Evolutionary conservation across 1,140 invertebrate genomes (phyloP).

Genomic region (Philotrypesis tridentata): DNA sequence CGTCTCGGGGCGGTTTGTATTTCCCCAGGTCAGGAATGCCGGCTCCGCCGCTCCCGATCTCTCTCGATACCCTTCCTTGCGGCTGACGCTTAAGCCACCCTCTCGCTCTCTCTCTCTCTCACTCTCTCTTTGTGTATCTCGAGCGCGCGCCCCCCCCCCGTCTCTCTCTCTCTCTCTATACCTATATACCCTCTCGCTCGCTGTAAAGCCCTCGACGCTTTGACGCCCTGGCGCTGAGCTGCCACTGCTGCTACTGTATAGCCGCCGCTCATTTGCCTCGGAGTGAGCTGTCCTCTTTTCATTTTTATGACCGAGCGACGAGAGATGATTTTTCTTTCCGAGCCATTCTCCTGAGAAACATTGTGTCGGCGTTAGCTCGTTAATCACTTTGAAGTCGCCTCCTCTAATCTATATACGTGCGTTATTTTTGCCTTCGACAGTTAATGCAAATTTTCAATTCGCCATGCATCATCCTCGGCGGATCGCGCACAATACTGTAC

Average conservation of each 20-base stretch:
- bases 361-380: too few species aligned
- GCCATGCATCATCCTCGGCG: too few species aligned
- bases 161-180: neutral
- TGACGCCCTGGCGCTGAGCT: neutral
- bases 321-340: neutral
- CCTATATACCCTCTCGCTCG: too few species aligned
- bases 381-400: too few species aligned
- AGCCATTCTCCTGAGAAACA: too few species aligned
- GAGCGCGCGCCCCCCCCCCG: neutral
- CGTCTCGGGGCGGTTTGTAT: conserved; percentile 39
- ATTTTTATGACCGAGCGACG: neutral
- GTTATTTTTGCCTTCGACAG: too few species aligned
- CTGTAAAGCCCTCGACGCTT: neutral
- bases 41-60: conserved; percentile 7
- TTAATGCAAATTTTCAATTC: too few species aligned
- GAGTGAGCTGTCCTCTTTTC: neutral
- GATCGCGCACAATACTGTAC: too few species aligned
- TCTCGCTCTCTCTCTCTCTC: too few species aligned
- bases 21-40: conserved; percentile 41
- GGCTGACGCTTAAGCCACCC: conserved; percentile 14
- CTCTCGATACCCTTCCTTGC: conserved; percentile 22
- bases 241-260: too few species aligned
- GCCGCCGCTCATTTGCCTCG: neutral
- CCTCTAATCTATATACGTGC: too few species aligned
- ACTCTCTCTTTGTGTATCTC: neutral